Evolutionary conservation across 2,113 vertebrate species (phyloP).

Genomic region (Cavia aperea): DNA sequence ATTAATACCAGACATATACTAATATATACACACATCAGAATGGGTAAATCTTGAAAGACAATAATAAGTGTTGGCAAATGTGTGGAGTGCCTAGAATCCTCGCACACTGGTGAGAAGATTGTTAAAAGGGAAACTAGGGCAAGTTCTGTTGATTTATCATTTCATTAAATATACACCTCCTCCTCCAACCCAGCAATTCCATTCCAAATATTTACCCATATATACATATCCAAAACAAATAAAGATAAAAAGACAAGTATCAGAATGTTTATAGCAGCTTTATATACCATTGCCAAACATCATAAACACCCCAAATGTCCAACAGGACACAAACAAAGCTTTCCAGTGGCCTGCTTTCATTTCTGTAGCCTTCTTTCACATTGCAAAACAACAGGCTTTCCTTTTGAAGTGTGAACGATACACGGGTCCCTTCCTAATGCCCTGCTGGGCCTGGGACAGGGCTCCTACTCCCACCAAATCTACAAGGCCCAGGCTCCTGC

Average conservation of each 20-base stretch:
- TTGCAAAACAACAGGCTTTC: not conserved
- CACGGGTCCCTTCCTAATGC: not conserved
- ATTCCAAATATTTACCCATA: not conserved
- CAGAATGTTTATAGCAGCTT: not conserved
- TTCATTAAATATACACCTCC: not conserved
- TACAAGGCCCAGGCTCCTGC: not conserved
- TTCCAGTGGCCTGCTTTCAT: not conserved
- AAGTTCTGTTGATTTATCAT: not conserved
- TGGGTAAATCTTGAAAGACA: not conserved
- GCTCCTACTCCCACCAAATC: not conserved
- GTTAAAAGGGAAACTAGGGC: not conserved
- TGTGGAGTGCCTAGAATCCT: not conserved
- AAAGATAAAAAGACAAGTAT: not conserved
- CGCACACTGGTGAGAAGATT: not conserved
- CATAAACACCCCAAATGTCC: not conserved
- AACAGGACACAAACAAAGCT: not conserved
- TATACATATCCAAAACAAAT: not conserved
- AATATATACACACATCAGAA: not conserved
- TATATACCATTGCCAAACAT: not conserved
- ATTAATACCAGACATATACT: not conserved
- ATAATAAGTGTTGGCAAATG: not conserved
- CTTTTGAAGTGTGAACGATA: not conserved
- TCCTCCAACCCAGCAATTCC: not conserved
- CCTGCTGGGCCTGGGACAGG: not conserved
- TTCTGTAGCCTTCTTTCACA: not conserved